A percentile compares a stretch with the other conserved stretches of the same genome.
Conservation (phyloP, 2,797 vertebrate species). For the Bradypodion ventrale region DNA sequence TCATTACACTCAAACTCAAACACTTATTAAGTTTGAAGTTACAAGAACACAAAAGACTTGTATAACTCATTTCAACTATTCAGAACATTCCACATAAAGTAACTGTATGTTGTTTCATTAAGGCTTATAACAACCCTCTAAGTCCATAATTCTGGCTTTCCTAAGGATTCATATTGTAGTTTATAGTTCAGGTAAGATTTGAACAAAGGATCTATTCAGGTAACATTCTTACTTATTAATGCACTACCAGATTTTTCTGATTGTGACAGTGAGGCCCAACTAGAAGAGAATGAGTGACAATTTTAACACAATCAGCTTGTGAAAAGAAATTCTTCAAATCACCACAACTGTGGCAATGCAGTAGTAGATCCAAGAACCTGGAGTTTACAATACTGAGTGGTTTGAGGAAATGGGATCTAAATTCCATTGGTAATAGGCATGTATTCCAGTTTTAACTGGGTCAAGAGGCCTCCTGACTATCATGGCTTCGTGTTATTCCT, state of each 20-base stretch:
- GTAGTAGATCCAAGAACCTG: not conserved
- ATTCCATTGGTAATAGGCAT: not conserved
- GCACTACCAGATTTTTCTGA: not conserved
- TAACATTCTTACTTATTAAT: not conserved
- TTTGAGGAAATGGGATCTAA: not conserved
- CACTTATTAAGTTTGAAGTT: not conserved
- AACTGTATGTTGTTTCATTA: not conserved
- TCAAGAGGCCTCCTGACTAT: not conserved
- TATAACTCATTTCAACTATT: not conserved
- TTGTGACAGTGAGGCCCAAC: not conserved
- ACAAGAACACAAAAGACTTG: not conserved
- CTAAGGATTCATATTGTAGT: not conserved
- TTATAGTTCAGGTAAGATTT: not conserved
- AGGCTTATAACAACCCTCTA: not conserved
- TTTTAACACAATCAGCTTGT: not conserved
- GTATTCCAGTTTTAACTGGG: not conserved
- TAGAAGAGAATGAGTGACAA: not conserved
- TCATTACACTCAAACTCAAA: not conserved
- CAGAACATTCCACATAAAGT: not conserved
- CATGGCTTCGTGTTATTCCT: slow-evolving; percentile 4
- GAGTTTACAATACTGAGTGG: not conserved
- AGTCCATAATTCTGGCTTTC: not conserved
- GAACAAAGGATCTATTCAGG: not conserved
- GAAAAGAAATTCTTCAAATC: not conserved
- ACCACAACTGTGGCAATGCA: not conserved